Base-by-base conservation (phyloP, 2,797 vertebrate species). In the Epinephelus awoara region DNA sequence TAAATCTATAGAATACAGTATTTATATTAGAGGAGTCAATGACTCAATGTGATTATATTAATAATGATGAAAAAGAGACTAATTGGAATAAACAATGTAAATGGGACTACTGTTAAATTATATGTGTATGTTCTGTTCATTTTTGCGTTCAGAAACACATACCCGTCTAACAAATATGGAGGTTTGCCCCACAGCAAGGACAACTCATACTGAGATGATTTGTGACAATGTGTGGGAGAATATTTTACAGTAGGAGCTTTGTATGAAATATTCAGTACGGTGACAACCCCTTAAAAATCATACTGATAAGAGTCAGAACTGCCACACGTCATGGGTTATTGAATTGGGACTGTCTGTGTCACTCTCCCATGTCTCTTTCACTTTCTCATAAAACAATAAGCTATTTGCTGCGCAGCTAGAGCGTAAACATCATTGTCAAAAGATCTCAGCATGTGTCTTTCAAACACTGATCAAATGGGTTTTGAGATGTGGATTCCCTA, bases 381-480 rank as follows among this genome's bases (percentile, higher is more conserved):
- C 84, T 88, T 86, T 87, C 71, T 84, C 86, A 82, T 86, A 83
- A 90, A 93, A 89, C 80, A 90, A 90, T 85, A 85, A 90, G 82
- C 83, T 77, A 88, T 92, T 91, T 92, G 78, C 85, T 38, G 75
- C 82, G n/a, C 87, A 88, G 87, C 90, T 71, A 44, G 83, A 90
- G 85, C 47, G 61, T 86, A 86, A 90, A 91, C 78, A 86, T 88
- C 62, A 68, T 63, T 82, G 86, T 85, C 87, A 89, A 86, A 79
- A 67, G 46, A 85, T 88, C 89, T 59, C 89, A 86, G 87, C 83
- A 62, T 84, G 90, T 67, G 76, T 88, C 83, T 85, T 85, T 90
- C 87, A 88, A 91, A 88, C 58, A 75, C 83, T 86, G 86, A 88
- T 90, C 88, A 89, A 92, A 91, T 83, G 82, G 74, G 14, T 82